A percentile compares a stretch with the other conserved stretches of the same genome.
Conservation (phyloP, 1,140 invertebrate species). For the Tetraneura akinire region DNA sequence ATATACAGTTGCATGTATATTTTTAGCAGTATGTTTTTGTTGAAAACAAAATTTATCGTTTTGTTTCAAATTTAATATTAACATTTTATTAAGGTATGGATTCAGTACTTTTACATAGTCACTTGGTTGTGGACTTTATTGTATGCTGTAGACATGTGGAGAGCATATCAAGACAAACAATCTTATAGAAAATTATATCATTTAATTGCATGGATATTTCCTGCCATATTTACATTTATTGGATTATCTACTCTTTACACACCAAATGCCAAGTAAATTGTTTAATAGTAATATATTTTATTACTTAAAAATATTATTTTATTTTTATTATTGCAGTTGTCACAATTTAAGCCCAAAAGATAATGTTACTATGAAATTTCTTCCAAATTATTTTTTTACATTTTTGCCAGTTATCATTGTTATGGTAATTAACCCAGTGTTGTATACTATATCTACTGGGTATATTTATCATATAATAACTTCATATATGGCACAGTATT, state of each 20-base stretch:
- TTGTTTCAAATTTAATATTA: neutral
- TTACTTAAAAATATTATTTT: constrained; percentile 3
- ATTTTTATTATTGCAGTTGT: constrained; percentile 65
- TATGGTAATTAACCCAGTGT: constrained; percentile 74
- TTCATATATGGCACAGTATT: constrained; percentile 63
- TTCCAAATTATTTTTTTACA: constrained; percentile 77
- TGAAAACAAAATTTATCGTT: neutral
- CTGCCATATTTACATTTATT: constrained; percentile 67
- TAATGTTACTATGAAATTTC: constrained; percentile 67
- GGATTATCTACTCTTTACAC: constrained; percentile 73
- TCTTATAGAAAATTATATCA: constrained; percentile 66
- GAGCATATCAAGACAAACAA: constrained; percentile 65
- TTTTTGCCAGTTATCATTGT: constrained; percentile 72
- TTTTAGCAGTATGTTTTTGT: constrained; percentile 37
- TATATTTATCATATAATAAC: constrained; percentile 68
- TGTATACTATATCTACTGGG: constrained; percentile 69
- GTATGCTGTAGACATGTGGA: constrained; percentile 77
- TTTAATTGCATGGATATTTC: constrained; percentile 69
- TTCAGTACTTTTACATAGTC: constrained; percentile 81
- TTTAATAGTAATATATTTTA: constrained; percentile 30
- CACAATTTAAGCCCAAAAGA: constrained; percentile 66
- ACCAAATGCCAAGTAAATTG: constrained; percentile 74
- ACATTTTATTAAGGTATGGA: constrained; percentile 62
- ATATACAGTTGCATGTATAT: constrained; percentile 36
- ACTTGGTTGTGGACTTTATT: constrained; percentile 83